A percentile compares a stretch with the other conserved stretches of the same genome.
phyloP scores from a whole-genome alignment of 2,888 invertebrate species.

The Epinotia brunnichana region DNA sequence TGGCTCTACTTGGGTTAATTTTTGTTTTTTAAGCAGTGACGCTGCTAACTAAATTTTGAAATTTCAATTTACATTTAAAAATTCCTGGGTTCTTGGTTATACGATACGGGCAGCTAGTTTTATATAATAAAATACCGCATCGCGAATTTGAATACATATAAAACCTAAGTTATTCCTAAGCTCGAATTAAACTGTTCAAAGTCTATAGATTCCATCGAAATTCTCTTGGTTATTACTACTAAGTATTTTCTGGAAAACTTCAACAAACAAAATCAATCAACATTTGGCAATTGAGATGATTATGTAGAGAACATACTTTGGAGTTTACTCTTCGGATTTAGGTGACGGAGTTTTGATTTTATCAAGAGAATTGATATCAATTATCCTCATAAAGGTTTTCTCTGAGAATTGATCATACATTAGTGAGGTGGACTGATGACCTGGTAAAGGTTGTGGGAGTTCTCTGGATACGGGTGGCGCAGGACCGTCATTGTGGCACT shows the following conservation, averaged over 20 bases:
- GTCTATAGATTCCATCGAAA: background rate
- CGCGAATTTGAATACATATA: conserved; percentile 20
- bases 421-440: background rate
- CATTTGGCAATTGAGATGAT: conserved; percentile 7
- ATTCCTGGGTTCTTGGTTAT: no score
- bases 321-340: conserved; percentile 14
- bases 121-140: background rate
- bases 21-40: no score
- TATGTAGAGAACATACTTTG: conserved; percentile 11
- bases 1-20: no score
- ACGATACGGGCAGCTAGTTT: no score
- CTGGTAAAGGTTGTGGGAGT: background rate
- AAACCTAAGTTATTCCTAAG: conserved; percentile 8
- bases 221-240: conserved; percentile 17
- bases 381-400: background rate
- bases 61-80: no score
- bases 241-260: conserved; percentile 17
- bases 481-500: no score
- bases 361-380: background rate
- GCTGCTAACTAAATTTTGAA: no score
- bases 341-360: background rate
- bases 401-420: background rate
- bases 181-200: conserved; percentile 13
- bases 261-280: conserved; percentile 23
- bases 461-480: no score